Conservation (phyloP, 2,888 invertebrate genomes). For the Tridacna gigas region DNA sequence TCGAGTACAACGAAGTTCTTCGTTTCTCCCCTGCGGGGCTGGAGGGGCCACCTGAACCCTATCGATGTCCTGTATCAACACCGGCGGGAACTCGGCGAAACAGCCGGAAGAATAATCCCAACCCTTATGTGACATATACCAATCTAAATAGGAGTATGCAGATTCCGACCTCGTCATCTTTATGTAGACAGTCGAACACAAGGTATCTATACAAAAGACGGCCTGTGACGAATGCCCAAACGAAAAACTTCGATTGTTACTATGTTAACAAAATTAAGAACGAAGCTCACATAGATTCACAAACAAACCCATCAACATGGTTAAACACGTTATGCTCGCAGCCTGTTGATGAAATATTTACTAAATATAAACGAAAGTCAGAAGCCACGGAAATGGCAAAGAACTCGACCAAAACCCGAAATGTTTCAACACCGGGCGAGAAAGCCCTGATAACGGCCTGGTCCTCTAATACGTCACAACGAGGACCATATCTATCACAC, state of each 20-base stretch:
- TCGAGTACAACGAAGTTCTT: slow-evolving; percentile 26
- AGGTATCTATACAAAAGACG: slow-evolving; percentile 36
- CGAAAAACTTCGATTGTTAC: slow-evolving; percentile 70
- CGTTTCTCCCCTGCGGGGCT: slow-evolving; percentile 24
- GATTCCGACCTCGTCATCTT: slow-evolving; percentile 37
- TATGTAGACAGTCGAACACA: slow-evolving; percentile 40
- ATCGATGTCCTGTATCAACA: slow-evolving; percentile 71
- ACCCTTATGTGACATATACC: slow-evolving; percentile 51
- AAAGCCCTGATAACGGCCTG: slow-evolving; percentile 67
- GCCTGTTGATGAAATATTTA: slow-evolving; percentile 72
- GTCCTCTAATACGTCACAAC: slow-evolving; percentile 64
- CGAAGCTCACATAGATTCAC: slow-evolving; percentile 44
- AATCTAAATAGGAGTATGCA: slow-evolving; percentile 52
- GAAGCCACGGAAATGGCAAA: slow-evolving; percentile 44
- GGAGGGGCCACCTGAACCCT: slow-evolving; percentile 48
- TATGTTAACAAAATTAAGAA: slow-evolving; percentile 65
- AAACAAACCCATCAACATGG: slow-evolving; percentile 62
- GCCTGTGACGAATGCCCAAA: slow-evolving; percentile 49
- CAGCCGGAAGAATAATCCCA: slow-evolving; percentile 12
- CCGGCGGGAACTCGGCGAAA: slow-evolving; percentile 59
- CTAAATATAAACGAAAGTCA: slow-evolving; percentile 65
- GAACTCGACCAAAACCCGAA: slow-evolving; percentile 37
- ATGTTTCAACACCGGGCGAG: slow-evolving; percentile 68
- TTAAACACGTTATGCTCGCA: slow-evolving; percentile 67
- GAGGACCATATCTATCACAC: slow-evolving; percentile 33